Percentiles rank a stretch among this genome's conserved stretches.
Evolutionary conservation across 2,113 vertebrate genomes (phyloP).

Genomic region (Takifugu flavidus): DNA sequence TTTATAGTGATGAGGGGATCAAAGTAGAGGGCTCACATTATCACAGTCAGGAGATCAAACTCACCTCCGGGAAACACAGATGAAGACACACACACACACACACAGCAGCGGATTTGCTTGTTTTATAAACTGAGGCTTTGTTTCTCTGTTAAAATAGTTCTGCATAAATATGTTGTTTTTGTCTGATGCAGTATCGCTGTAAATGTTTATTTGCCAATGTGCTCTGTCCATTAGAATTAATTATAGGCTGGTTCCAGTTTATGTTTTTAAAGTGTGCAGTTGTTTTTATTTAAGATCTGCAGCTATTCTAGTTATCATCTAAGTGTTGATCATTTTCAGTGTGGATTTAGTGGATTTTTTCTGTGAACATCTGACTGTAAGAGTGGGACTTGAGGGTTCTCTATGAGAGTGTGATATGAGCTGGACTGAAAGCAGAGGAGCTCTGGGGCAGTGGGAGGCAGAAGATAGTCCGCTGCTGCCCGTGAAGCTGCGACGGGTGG

Average conservation of each 20-base stretch:
- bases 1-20: conserved; percentile 59
- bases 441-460: conserved; percentile 20
- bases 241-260: too few relatives aligned
- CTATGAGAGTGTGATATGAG: conserved; percentile 3
- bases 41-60: conserved; percentile 63
- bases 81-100: conserved; percentile 4
- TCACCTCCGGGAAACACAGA: conserved; percentile 43
- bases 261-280: too few relatives aligned
- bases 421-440: neutral
- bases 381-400: neutral
- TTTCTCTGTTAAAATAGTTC: conserved; percentile 15
- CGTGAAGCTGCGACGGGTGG: conserved; percentile 21
- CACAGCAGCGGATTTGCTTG: conserved; percentile 21
- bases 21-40: conserved; percentile 56
- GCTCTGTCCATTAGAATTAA: neutral
- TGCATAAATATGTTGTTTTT: conserved; percentile 5
- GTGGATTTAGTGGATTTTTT: too few relatives aligned
- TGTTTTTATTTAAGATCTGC: too few relatives aligned
- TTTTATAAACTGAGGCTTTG: conserved; percentile 36
- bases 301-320: too few relatives aligned
- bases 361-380: too few relatives aligned
- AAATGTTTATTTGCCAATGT: neutral
- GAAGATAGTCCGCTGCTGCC: conserved; percentile 31
- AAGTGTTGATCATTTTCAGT: too few relatives aligned
- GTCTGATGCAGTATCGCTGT: neutral